Evolutionary conservation across 2,797 vertebrate genomes (phyloP).

Genomic region (Anomalospiza imberbis): DNA sequence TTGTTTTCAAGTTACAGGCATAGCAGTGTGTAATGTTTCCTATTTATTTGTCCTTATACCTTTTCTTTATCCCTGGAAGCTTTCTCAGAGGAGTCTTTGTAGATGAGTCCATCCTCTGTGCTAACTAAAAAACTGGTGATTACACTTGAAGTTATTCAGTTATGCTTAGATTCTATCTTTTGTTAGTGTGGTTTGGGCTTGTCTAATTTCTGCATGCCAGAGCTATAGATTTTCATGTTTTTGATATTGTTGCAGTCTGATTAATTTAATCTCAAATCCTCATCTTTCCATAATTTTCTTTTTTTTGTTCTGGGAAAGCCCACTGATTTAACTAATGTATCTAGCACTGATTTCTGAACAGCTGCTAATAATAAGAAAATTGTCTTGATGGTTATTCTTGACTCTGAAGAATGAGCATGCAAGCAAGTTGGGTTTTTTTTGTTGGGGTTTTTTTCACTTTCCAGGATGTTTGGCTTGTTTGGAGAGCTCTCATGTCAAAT

Average conservation of each 20-base stretch:
- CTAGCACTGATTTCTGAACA: constrained; percentile 45
- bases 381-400: not conserved
- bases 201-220: not conserved
- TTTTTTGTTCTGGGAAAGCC: not conserved
- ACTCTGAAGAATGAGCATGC: not conserved
- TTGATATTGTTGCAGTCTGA: not conserved
- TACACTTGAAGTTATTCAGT: not conserved
- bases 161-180: not conserved
- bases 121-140: not conserved
- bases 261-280: constrained; percentile 11
- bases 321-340: constrained; percentile 39
- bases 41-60: not conserved
- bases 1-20: not conserved
- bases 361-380: constrained; percentile 56
- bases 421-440: not conserved
- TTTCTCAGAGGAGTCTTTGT: not conserved
- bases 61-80: not conserved
- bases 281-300: not conserved
- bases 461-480: constrained; percentile 39
- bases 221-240: not conserved
- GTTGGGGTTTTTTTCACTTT: not conserved
- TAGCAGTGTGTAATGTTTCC: not conserved
- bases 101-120: not conserved
- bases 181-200: not conserved
- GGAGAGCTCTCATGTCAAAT: constrained; percentile 46